phyloP scores from a whole-genome alignment of 2,113 vertebrate genomes.

The Crotalus horridus region DNA sequence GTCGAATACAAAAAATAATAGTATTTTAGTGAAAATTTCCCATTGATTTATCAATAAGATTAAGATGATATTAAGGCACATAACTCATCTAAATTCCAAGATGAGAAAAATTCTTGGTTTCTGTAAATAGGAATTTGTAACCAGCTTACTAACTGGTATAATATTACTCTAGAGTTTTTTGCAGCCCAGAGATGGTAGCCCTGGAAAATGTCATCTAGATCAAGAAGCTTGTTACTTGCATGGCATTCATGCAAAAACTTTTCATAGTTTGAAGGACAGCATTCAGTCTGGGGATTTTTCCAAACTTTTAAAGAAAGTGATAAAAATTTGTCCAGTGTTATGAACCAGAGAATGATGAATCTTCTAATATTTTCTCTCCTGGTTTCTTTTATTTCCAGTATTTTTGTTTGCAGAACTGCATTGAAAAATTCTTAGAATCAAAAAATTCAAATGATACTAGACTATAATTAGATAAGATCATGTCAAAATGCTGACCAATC shows the following conservation, averaged over 20 bases:
- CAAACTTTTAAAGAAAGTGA: background rate
- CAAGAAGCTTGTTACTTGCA: background rate
- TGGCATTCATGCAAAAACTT: background rate
- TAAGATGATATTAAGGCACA: conserved; percentile 45
- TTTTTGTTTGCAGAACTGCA: too few species aligned
- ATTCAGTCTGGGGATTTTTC: background rate
- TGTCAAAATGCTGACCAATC: too few species aligned
- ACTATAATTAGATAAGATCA: too few species aligned
- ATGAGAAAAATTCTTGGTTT: conserved; percentile 41
- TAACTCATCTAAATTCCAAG: conserved; percentile 42
- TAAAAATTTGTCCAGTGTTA: background rate
- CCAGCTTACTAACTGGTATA: conserved; percentile 46
- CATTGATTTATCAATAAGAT: background rate
- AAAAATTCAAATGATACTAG: too few species aligned
- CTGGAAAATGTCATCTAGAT: background rate
- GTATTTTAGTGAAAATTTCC: background rate
- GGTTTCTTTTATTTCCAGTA: too few species aligned
- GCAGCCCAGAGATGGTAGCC: background rate
- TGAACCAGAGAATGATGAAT: too few species aligned
- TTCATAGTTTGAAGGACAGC: background rate
- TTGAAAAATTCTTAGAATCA: too few species aligned
- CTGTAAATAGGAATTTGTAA: conserved; percentile 28
- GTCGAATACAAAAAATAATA: conserved; percentile 21
- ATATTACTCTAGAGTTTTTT: conserved; percentile 45
- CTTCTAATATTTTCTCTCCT: too few species aligned